A percentile compares a stretch with the other conserved stretches of the same genome.
phyloP scores from a whole-genome alignment of 2,113 vertebrate genomes.

The Spilogale gracilis region DNA sequence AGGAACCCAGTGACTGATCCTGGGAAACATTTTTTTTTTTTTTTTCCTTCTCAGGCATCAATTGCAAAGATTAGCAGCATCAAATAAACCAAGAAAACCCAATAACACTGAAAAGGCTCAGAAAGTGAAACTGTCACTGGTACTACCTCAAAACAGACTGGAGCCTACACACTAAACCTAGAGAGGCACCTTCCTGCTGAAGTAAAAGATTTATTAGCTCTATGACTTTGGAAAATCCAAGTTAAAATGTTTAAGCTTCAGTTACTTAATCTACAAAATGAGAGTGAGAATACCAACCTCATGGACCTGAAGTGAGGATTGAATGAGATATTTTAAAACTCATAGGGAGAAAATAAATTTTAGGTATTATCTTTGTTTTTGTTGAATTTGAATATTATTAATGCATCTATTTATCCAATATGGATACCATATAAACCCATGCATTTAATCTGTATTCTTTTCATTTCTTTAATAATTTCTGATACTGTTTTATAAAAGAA shows the following conservation, averaged over 20 bases:
- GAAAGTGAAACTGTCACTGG: background rate
- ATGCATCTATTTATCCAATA: background rate
- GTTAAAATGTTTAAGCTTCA: background rate
- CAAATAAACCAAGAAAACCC: background rate
- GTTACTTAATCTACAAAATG: background rate
- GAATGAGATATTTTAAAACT: slow-evolving; percentile 13
- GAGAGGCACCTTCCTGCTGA: background rate
- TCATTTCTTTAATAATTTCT: background rate
- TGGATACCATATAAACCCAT: background rate
- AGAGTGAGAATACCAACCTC: background rate
- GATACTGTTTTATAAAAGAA: background rate
- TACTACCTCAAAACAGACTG: background rate
- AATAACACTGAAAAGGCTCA: background rate
- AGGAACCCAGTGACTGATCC: background rate
- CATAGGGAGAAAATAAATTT: background rate
- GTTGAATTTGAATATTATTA: background rate
- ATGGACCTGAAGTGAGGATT: background rate
- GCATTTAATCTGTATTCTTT: background rate
- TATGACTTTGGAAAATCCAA: background rate
- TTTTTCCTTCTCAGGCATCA: background rate
- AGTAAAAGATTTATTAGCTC: background rate
- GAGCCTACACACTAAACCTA: background rate
- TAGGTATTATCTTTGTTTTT: background rate
- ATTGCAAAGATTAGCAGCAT: background rate
- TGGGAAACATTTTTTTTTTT: background rate